phyloP scores from a whole-genome alignment of 2,888 invertebrate species.

The Dione vanillae region DNA sequence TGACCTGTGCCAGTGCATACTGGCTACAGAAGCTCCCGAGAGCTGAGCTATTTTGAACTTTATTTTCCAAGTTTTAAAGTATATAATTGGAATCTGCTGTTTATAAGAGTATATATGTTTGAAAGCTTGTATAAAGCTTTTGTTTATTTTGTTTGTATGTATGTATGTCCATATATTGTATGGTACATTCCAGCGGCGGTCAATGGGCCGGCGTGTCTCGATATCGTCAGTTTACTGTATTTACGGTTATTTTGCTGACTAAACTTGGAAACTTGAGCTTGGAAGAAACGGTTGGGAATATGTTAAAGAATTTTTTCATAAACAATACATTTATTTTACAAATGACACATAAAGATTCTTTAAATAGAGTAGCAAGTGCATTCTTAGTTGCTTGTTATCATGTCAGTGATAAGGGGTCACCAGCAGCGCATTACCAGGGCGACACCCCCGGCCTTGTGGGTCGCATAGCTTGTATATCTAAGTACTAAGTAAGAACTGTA shows the following conservation, averaged over 20 bases:
- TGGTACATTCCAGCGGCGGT: constrained; percentile 46
- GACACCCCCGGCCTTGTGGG: constrained; percentile 35
- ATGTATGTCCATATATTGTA: background rate
- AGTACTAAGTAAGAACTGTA: background rate
- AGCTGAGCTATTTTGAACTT: constrained; percentile 6
- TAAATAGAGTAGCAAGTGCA: background rate
- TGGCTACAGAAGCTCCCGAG: background rate
- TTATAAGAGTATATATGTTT: background rate
- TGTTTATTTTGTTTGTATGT: constrained; percentile 17
- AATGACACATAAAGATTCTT: background rate
- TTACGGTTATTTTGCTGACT: constrained; percentile 22
- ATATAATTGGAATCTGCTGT: background rate
- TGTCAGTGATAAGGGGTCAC: constrained; percentile 34
- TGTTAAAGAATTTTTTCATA: background rate
- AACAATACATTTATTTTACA: too few species aligned
- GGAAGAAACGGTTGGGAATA: background rate
- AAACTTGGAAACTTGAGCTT: constrained; percentile 12
- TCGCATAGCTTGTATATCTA: background rate
- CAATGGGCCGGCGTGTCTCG: constrained; percentile 44
- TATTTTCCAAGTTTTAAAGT: background rate
- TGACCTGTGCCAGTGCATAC: constrained; percentile 26
- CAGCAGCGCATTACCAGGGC: constrained; percentile 32
- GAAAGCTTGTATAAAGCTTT: constrained; percentile 11
- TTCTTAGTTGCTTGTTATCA: constrained; percentile 13
- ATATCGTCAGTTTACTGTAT: constrained; percentile 9